Evolutionary conservation across 2,797 vertebrate species (phyloP), one percentile per base, ranked within the genome.

Genomic region (Novumbra hubbsi): DNA sequence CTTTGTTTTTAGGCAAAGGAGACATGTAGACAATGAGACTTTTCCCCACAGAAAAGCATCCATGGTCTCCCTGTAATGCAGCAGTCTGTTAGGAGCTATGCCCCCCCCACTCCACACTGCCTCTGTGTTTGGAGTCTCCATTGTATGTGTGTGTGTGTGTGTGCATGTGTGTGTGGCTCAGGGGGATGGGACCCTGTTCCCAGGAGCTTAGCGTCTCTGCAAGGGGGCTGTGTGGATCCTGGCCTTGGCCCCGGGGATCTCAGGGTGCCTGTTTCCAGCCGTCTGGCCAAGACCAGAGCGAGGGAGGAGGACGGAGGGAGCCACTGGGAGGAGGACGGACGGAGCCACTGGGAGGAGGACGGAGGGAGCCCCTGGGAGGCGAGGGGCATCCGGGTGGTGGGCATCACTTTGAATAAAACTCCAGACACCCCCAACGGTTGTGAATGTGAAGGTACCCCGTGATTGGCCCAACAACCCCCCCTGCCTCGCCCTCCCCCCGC

Each of bases 201-300:
- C 85, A 85, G 74, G 76, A 57, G 75, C 76, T 85, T 82, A 80
- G 68, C 15, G 65, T 83, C 81, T 80, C 76, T 45, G 41, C 6
- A 21, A 62, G 70, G 70, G 72, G 71, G 28, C 49, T 57, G 69
- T 70, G 14, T 32, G 21, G 21, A 86, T 83, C 84, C 87, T 89
- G 88, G 90, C 88, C 86, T 82, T 83, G 79, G 83, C 83, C 49
- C 86, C 48, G 68, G 83, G 88, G 87, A 88, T 87, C 86, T 81
- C 48, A 28, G 64, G 77, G 71, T 82, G 87, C 85, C 83, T 86
- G 88, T 89, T 86, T 87, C 21, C 74, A 88, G 88, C 81, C 81
- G 85, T 88, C 87, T 81, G 85, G 41, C 82, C 88, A 90, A 90
- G 85, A 27, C n/a, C n/a, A 60, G 55, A 60, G 55, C 24, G 75